Evolutionary conservation across 2,888 invertebrate species (phyloP), one percentile per base, ranked within the genome.

Genomic region (Drosophila basisetae): DNA sequence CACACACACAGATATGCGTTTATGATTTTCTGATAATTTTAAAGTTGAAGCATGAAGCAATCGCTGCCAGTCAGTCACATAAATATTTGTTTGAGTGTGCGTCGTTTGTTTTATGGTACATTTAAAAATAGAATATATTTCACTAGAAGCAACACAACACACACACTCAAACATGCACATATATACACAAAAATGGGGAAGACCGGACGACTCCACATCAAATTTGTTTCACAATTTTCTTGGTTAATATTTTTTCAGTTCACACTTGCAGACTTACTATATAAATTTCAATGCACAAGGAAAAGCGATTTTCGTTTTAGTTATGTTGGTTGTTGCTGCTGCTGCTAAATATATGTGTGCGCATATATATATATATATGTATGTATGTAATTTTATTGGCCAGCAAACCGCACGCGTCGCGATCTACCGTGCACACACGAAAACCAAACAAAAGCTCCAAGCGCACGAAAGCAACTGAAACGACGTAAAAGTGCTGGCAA

Each of bases 371-470:
- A 28, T 55, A 25, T 76, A 13, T 63, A 31, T 39, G n/a, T 53
- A 43, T 71, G 50, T 33, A 71, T 73, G 47, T 59, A 64, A 52
- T 77, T 76, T 74, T 72, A 58, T 73, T 77, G 76, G 84, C 76
- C 80, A 91, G 91, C 87, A 85, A 80, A 82, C 69, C 87, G 87
- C 82, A 86, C 86, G 82, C 81, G 82, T 82, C 86, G 73, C 85
- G 85, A 86, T 86, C 87, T 89, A 75, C 90, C 90, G 90, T 80
- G 87, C 84, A 89, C 78, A 82, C 78, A 84, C 76, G 68, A 90
- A 85, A 91, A 88, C 91, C 91, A 91, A 92, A 91, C 91, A 91
- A 92, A 92, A 92, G 90, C 92, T 90, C 89, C 91, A 90, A 91
- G 91, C 91, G 91, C 80, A 89, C 85, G 83, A 92, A 90, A 88